These are phyloP conservation scores for Otocyon megalotis DNA, from an alignment of 2,113 vertebrate genomes.

Conservation along the genomic window DNA sequence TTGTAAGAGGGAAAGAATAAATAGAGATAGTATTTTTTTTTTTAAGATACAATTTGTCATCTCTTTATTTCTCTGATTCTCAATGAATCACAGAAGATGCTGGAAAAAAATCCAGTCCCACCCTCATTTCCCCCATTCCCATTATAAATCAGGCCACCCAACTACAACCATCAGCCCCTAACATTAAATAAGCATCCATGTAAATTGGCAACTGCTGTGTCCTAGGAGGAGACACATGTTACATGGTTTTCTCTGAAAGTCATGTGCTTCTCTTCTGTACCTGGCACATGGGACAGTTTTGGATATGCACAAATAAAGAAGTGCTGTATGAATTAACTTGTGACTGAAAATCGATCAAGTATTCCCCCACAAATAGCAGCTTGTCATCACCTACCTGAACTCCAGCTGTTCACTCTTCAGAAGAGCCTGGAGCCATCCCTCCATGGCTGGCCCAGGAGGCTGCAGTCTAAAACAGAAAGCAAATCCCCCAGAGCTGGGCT, in stretches of 20 bases:
- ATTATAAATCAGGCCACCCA: background rate
- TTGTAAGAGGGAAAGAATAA: background rate
- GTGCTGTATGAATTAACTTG: background rate
- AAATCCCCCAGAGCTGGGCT: background rate
- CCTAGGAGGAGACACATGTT: background rate
- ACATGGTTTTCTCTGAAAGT: background rate
- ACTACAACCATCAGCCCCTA: background rate
- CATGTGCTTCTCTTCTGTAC: background rate
- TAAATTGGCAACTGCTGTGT: background rate
- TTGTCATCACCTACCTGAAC: background rate
- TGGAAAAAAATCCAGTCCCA: background rate
- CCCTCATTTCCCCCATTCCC: background rate
- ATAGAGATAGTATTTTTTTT: background rate
- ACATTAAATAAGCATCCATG: background rate
- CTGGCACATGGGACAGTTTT: background rate
- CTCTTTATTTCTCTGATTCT: background rate
- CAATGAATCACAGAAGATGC: conserved; percentile 39
- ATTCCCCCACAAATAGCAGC: background rate
- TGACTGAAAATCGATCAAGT: background rate
- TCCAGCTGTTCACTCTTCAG: background rate
- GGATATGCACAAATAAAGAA: background rate
- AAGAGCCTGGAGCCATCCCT: background rate
- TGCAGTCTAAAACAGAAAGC: background rate
- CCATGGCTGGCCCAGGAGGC: background rate
- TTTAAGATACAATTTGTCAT: background rate